Evolutionary conservation across 64 coral and sea anemone genomes (phyloP).

Genomic region (Cladopsammia gracilis): DNA sequence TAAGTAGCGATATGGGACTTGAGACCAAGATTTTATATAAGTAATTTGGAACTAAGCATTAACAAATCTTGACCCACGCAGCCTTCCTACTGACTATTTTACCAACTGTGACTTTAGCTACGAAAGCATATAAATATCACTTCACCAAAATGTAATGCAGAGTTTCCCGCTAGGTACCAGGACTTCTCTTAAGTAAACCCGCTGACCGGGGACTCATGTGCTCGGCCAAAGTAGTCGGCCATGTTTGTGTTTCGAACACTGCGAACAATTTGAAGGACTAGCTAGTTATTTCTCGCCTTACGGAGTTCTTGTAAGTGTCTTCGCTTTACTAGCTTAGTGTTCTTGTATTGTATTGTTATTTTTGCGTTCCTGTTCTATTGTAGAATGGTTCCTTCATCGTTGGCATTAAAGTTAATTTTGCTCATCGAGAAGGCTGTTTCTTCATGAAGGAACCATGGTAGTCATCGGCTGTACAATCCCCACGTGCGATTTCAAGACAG

Average conservation of each 20-base stretch:
- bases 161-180: neutral
- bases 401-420: neutral
- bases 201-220: neutral
- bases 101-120: no score
- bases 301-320: neutral
- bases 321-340: neutral
- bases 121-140: no score
- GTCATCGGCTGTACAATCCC: conserved; percentile 54
- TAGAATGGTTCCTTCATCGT: conserved; percentile 39
- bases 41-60: no score
- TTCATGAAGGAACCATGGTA: conserved; percentile 65
- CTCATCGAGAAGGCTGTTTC: conserved; percentile 39
- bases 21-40: no score
- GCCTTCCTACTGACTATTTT: no score
- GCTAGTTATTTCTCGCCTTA: neutral
- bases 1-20: no score
- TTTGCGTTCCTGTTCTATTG: conserved; percentile 14
- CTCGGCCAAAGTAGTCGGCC: neutral
- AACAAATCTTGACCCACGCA: no score
- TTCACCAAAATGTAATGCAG: neutral
- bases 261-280: neutral
- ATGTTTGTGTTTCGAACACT: conserved; percentile 10
- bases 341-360: neutral
- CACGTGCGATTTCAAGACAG: conserved; percentile 50
- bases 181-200: conserved; percentile 3